Conservation (phyloP, 35 echinoderm and acorn worm genomes). For the Ophioderma brevispina region DNA sequence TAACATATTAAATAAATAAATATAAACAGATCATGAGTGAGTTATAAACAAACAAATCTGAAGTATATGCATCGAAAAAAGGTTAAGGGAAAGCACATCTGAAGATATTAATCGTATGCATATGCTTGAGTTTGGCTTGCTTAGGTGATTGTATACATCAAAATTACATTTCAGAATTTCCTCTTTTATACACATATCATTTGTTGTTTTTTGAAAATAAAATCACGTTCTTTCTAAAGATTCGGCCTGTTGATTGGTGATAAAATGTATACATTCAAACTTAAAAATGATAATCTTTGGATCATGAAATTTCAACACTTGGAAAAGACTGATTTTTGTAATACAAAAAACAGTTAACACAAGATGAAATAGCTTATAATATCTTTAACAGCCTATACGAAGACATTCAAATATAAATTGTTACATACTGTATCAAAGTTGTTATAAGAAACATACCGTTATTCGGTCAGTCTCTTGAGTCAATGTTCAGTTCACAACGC, state of each 20-base stretch:
- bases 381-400: background rate
- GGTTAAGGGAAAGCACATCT: too few species aligned
- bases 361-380: background rate
- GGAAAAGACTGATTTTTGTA: background rate
- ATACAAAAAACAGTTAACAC: background rate
- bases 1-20: constrained; percentile 64
- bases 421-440: constrained; percentile 1
- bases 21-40: constrained; percentile 23
- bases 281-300: background rate
- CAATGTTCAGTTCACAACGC: background rate
- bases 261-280: background rate
- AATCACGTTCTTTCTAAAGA: too few species aligned
- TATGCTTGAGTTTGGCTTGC: too few species aligned
- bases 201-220: too few species aligned
- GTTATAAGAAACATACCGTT: background rate
- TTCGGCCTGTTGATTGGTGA: background rate
- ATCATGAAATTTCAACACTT: background rate
- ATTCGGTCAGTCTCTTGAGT: background rate
- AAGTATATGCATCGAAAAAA: too few species aligned
- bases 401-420: background rate
- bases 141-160: too few species aligned
- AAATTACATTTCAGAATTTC: too few species aligned
- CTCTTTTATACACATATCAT: too few species aligned
- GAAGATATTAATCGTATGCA: too few species aligned
- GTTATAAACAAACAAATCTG: too few species aligned